Conservation (phyloP, 53 echinoderm and acorn worm species). For the Temnopleurus reevesii region DNA sequence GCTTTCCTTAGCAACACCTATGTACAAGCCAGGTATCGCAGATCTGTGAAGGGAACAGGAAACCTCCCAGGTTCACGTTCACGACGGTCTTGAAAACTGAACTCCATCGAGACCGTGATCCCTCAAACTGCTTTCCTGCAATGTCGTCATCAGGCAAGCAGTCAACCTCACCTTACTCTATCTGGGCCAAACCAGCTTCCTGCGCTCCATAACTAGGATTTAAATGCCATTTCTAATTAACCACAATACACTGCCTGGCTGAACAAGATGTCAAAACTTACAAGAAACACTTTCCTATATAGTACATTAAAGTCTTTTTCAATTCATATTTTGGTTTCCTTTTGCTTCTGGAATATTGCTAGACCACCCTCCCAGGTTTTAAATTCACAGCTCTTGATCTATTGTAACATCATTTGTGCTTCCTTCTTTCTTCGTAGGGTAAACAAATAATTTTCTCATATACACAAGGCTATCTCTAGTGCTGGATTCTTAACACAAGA, state of each 20-base stretch:
- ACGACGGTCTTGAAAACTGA: neutral
- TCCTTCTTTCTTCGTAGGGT: too few relatives aligned
- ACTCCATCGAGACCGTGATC: neutral
- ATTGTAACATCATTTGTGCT: too few relatives aligned
- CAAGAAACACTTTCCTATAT: neutral
- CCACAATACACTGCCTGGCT: neutral
- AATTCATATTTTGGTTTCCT: neutral
- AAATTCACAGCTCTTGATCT: too few relatives aligned
- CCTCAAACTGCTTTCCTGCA: conserved; percentile 12
- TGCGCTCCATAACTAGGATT: neutral
- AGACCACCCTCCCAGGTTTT: too few relatives aligned
- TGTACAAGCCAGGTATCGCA: neutral
- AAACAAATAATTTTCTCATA: too few relatives aligned
- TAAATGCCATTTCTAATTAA: conserved; percentile 25
- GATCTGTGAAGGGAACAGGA: neutral
- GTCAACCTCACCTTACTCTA: neutral
- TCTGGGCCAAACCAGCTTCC: neutral
- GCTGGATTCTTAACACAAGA: too few relatives aligned
- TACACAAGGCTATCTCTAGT: too few relatives aligned
- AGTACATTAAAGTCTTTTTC: neutral
- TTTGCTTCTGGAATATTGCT: neutral
- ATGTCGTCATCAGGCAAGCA: neutral
- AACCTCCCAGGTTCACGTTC: conserved; percentile 5
- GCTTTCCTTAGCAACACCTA: neutral
- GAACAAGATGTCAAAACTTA: neutral